These are phyloP conservation scores for Endomychus coccineus DNA, from an alignment of 2,888 invertebrate genomes.

Conservation along the genomic window DNA sequence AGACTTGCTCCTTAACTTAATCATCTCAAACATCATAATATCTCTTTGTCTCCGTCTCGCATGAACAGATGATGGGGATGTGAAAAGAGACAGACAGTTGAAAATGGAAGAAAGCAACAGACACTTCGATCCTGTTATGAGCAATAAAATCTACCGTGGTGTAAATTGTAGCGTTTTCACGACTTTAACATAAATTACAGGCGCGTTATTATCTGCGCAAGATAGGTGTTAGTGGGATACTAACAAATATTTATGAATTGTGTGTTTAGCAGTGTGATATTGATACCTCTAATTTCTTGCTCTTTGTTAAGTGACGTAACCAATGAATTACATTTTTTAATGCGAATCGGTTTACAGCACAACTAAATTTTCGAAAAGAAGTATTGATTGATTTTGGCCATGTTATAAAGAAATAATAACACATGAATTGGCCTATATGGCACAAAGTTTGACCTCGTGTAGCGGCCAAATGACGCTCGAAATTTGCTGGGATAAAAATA, in stretches of 20 bases:
- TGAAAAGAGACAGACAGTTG: constrained; percentile 9
- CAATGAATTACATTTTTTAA: too few species aligned
- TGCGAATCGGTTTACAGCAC: too few species aligned
- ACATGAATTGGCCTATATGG: too few species aligned
- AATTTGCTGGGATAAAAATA: too few species aligned
- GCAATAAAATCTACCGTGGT: constrained; percentile 30
- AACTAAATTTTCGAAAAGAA: too few species aligned
- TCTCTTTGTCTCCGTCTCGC: constrained; percentile 13
- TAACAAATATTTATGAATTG: constrained; percentile 12
- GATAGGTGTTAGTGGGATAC: constrained; percentile 13
- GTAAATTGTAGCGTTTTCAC: constrained; percentile 34
- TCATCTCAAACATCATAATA: constrained; percentile 12
- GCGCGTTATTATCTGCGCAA: constrained; percentile 22
- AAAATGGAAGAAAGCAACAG: constrained; percentile 10
- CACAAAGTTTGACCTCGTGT: too few species aligned
- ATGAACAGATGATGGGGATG: neutral
- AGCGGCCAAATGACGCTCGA: too few species aligned
- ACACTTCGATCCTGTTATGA: constrained; percentile 26
- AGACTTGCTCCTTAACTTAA: constrained; percentile 24
- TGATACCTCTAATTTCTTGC: constrained; percentile 5
- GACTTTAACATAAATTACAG: constrained; percentile 32
- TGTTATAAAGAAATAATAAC: too few species aligned
- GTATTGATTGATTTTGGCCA: too few species aligned
- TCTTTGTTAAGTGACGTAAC: too few species aligned
- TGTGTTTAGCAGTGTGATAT: constrained; percentile 7